Base-by-base conservation (phyloP, 2,797 vertebrate genomes). In the Smutsia gigantea region DNA sequence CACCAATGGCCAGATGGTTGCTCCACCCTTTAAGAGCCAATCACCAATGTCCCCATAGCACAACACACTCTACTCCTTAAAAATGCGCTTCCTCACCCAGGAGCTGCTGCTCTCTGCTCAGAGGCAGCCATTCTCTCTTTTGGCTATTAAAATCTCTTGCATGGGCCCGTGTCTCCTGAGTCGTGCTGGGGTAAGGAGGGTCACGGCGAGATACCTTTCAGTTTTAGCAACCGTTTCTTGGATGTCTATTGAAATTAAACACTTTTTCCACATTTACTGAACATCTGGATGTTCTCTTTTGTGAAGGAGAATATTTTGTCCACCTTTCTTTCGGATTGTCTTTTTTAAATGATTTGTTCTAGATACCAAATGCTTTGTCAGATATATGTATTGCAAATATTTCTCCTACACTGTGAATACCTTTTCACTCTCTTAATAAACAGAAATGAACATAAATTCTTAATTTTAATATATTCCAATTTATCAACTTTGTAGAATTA, bases 371-470 rank as follows among this genome's bases (percentile, higher is more conserved):
- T 72, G 18, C 55, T 87, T 87, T 87, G 13, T 66, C 63, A 75
- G 61, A 79, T 25, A n/a, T 2, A 83, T 19, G 25, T 46, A 91
- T 81, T 59, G n/a, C 59, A 95, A 93, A 86, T 77, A 84, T 66
- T 87, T 87, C 37, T 91, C 68, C 49, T 19, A 49, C 13, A 85
- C 18, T 37, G 4, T 27, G 19, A 14, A 74, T 64, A 68, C 25
- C 29, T 79, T 92, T 94, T 83, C 17, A 92, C 9, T 84, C 19
- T 87, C 77, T 84, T 78, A 88, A 81, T 68, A 55, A 86, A 46
- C 68, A 29, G 29, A 49, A 57, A 86, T 68, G 25, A 86, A 92
- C 13, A 72, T 10, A 72, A 94, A 82, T 23, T 61, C 46, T 90
- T 82, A 61, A 37, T 71, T 83, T 69, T 75, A 69, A 82, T 78